Conservation (phyloP, 2,797 vertebrate genomes). For the Lemur catta region DNA sequence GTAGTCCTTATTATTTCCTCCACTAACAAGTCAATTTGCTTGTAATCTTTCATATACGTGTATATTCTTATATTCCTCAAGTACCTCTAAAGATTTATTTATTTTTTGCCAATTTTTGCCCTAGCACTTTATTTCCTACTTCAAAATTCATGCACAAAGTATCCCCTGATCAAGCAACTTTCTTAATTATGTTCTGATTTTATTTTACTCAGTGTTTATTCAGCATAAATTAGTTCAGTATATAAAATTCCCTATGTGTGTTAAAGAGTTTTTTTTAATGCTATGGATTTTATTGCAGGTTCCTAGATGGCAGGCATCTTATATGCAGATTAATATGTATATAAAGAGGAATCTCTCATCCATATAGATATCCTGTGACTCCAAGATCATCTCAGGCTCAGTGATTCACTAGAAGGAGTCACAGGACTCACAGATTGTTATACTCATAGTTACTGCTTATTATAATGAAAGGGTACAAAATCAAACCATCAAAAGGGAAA, state of each 20-base stretch:
- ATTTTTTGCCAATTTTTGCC: neutral
- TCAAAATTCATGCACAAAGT: neutral
- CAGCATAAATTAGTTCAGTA: neutral
- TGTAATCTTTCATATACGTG: neutral
- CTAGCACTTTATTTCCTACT: neutral
- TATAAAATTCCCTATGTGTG: neutral
- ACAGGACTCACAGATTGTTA: neutral
- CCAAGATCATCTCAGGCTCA: neutral
- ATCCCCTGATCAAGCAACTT: neutral
- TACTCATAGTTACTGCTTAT: neutral
- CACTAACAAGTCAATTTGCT: neutral
- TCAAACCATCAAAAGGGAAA: neutral
- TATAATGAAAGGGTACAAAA: neutral
- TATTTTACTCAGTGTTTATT: neutral
- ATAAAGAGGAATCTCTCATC: neutral
- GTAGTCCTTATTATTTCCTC: neutral
- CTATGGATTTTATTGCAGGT: neutral
- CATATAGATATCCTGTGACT: neutral
- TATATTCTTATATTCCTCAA: neutral
- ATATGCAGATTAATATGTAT: neutral
- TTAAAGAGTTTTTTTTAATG: neutral
- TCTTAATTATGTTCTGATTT: neutral
- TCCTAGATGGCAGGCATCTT: neutral
- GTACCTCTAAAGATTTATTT: neutral
- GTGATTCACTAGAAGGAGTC: neutral